Conservation (phyloP, 2,888 invertebrate genomes). For the Andricus quercusramuli region DNA sequence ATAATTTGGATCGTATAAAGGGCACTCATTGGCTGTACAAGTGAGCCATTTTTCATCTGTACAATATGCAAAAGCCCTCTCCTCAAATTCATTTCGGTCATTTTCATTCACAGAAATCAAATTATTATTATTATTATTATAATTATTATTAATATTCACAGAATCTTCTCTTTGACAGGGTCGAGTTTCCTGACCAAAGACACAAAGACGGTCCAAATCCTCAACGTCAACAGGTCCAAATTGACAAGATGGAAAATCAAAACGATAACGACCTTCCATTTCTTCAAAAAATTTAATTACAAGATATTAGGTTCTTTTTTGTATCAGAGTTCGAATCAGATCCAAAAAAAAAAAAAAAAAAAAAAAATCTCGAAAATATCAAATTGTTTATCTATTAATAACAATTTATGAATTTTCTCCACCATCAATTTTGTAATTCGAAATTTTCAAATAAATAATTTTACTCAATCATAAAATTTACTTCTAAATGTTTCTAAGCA, state of each 20-base stretch:
- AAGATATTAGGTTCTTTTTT: background rate
- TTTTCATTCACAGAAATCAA: background rate
- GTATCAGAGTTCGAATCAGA: too few species aligned
- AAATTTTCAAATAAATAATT: too few species aligned
- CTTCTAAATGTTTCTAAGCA: too few species aligned
- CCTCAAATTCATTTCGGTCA: constrained; percentile 39
- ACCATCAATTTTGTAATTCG: too few species aligned
- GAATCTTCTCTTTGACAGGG: background rate
- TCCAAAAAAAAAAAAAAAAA: too few species aligned
- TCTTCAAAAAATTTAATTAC: background rate
- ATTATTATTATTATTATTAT: background rate
- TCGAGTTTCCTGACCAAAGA: constrained; percentile 55
- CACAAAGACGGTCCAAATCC: constrained; percentile 67
- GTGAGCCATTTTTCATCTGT: constrained; percentile 72
- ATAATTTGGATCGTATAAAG: constrained; percentile 60
- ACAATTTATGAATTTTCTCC: too few species aligned
- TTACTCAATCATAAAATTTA: too few species aligned
- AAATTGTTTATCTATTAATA: too few species aligned
- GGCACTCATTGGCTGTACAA: constrained; percentile 70
- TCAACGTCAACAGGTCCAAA: constrained; percentile 68
- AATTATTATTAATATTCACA: background rate
- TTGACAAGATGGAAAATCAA: constrained; percentile 51
- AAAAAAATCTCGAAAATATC: too few species aligned
- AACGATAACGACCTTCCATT: constrained; percentile 26
- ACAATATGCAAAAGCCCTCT: constrained; percentile 64